phyloP scores from a whole-genome alignment of 2,113 vertebrate genomes.

The Hippocampus guttulatus region DNA sequence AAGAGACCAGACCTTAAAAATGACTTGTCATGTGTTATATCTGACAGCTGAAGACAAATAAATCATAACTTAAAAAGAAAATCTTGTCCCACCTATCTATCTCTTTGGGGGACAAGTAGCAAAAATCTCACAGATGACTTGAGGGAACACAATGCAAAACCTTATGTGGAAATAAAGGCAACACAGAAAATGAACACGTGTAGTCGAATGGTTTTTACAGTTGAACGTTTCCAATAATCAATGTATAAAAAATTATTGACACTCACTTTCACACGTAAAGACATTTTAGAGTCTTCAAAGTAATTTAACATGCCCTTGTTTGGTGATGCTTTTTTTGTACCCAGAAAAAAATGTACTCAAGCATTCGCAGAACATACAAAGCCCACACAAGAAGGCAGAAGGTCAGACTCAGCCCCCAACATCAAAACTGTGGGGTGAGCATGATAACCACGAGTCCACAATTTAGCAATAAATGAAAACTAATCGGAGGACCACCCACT shows the following conservation, averaged over 20 bases:
- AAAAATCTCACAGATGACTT: neutral
- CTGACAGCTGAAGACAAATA: constrained; percentile 53
- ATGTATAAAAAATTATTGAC: neutral
- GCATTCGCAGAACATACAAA: no score
- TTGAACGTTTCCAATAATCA: neutral
- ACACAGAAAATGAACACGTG: neutral
- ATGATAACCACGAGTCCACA: neutral
- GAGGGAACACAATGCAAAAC: neutral
- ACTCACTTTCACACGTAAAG: neutral
- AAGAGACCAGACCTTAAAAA: constrained; percentile 28
- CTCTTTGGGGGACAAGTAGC: neutral
- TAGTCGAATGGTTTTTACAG: neutral
- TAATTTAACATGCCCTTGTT: no score
- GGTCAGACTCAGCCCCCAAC: neutral
- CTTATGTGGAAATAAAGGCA: neutral
- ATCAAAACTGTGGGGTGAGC: neutral
- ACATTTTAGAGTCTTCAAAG: neutral
- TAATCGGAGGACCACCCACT: neutral
- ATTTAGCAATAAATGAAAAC: neutral
- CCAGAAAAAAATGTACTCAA: no score
- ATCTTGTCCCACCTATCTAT: neutral
- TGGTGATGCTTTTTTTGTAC: neutral
- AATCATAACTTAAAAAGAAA: constrained; percentile 35
- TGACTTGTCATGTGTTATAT: constrained; percentile 46
- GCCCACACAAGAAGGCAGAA: neutral